Conservation (phyloP, 2,113 vertebrate species). For the Macrotus californicus region DNA sequence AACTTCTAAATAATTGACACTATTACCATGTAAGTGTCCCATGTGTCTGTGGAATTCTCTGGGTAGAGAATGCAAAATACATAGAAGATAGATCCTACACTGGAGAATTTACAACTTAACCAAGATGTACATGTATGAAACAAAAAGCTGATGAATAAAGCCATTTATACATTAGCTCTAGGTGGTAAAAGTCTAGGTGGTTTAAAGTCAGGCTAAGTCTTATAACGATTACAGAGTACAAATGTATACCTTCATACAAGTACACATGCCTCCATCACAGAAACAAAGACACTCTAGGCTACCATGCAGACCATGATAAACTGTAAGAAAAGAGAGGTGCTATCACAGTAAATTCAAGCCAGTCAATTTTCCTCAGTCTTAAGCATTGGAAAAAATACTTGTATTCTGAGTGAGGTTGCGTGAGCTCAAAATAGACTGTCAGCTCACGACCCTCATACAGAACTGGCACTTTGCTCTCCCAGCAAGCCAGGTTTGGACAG, state of each 20-base stretch:
- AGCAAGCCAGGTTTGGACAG: not conserved
- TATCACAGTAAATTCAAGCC: not conserved
- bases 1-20: not conserved
- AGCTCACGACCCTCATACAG: not conserved
- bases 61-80: not conserved
- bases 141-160: not conserved
- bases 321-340: not conserved
- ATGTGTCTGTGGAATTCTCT: not conserved
- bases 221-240: not conserved
- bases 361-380: not conserved
- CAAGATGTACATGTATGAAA: not conserved
- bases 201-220: conserved; percentile 4
- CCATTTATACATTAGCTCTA: not conserved
- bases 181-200: not conserved
- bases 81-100: not conserved
- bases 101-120: not conserved
- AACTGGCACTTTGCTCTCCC: not conserved
- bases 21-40: not conserved
- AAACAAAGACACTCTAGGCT: not conserved
- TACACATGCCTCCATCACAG: not conserved
- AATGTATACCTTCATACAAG: conserved; percentile 4
- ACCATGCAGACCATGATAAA: not conserved
- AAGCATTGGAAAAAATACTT: not conserved
- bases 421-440: not conserved
- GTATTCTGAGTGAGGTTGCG: not conserved